phyloP scores from a whole-genome alignment of 1,140 invertebrate genomes.

The Latrodectus geometricus region DNA sequence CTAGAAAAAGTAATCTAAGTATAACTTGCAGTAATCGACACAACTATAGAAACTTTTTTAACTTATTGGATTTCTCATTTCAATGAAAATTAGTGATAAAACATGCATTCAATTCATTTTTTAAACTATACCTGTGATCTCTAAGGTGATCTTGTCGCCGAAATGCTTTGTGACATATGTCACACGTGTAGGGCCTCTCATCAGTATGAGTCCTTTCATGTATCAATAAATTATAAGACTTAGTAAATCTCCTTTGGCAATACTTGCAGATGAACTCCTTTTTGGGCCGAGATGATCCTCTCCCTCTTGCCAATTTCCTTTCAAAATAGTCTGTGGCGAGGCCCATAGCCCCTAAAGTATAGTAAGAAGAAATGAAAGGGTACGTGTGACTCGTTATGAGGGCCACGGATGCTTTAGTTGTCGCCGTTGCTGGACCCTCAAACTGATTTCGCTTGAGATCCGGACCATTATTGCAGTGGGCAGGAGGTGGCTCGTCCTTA shows the following conservation, averaged over 20 bases:
- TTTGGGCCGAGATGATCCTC: constrained; percentile 75
- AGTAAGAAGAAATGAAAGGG: constrained; percentile 57
- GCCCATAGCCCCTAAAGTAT: constrained; percentile 50
- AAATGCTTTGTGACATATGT: constrained; percentile 98
- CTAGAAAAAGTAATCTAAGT: too few relatives aligned
- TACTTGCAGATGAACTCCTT: constrained; percentile 99
- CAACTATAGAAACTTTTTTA: too few relatives aligned
- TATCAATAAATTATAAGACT: constrained; percentile 97
- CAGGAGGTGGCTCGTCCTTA: constrained; percentile 47
- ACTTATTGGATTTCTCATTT: too few relatives aligned
- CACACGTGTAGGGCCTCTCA: constrained; percentile 96
- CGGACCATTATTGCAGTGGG: not conserved
- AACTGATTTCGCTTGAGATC: not conserved
- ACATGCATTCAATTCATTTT: not conserved
- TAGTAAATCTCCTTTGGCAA: constrained; percentile 96
- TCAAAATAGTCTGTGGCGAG: constrained; percentile 55
- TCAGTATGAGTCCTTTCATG: constrained; percentile 98
- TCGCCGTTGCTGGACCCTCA: not conserved
- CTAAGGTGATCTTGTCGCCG: constrained; percentile 95
- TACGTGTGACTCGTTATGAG: constrained; percentile 57
- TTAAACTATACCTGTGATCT: constrained; percentile 84
- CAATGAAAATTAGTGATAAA: too few relatives aligned
- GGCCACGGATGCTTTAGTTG: constrained; percentile 27
- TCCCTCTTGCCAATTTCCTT: constrained; percentile 43
- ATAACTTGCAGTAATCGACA: too few relatives aligned